These are phyloP conservation scores for Sebastolobus alascanus DNA, from an alignment of 2,797 vertebrate species.

Conservation along the genomic window DNA sequence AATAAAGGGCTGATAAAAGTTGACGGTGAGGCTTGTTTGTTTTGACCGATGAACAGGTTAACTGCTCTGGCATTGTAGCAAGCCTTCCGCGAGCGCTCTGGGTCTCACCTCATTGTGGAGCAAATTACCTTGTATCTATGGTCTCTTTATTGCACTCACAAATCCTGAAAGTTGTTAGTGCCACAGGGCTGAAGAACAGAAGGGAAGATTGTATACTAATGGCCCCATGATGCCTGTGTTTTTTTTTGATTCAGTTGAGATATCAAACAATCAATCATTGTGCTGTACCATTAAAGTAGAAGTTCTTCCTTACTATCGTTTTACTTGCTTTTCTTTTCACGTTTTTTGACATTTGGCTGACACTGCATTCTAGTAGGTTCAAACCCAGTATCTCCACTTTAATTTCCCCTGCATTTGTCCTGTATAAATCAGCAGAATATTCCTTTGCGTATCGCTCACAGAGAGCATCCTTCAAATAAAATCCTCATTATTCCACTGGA, in stretches of 20 bases:
- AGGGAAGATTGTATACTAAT: constrained; percentile 77
- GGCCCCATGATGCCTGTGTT: constrained; percentile 64
- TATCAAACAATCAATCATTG: constrained; percentile 67
- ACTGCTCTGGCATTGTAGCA: constrained; percentile 71
- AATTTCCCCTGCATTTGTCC: constrained; percentile 4
- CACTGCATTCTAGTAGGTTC: neutral
- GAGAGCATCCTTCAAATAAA: neutral
- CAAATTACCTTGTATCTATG: constrained; percentile 81
- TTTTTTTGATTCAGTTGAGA: constrained; percentile 58
- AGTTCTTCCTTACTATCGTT: constrained; percentile 27
- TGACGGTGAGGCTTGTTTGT: constrained; percentile 78
- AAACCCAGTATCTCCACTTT: constrained; percentile 11
- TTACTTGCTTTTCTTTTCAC: constrained; percentile 34
- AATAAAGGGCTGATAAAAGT: constrained; percentile 77
- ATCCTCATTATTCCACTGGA: neutral
- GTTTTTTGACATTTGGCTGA: constrained; percentile 46
- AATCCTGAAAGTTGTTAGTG: constrained; percentile 80
- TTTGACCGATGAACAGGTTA: constrained; percentile 83
- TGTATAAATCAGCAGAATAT: neutral
- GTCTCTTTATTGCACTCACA: constrained; percentile 80
- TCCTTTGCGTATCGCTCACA: neutral
- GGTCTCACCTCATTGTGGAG: constrained; percentile 80
- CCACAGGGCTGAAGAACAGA: constrained; percentile 68
- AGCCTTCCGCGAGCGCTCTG: constrained; percentile 55
- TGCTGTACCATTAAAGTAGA: constrained; percentile 43